These are phyloP conservation scores for Catonia carolina DNA, from an alignment of 2,888 invertebrate genomes.

Conservation along the genomic window DNA sequence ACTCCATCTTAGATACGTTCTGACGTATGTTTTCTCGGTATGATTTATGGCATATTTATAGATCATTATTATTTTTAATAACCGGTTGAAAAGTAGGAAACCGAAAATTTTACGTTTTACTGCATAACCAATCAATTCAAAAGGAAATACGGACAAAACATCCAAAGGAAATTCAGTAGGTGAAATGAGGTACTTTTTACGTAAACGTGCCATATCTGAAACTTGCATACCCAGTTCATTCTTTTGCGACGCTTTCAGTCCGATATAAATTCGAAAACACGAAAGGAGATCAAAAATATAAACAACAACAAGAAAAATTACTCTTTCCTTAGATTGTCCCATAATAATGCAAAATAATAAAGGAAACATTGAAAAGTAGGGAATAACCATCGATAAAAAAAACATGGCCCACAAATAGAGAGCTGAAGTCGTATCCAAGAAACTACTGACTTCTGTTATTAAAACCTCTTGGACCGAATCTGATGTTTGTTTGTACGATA, in stretches of 20 bases:
- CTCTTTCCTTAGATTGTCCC: too few species aligned
- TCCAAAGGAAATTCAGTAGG: background rate
- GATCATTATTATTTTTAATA: background rate
- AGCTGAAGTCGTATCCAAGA: background rate
- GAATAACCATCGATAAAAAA: background rate
- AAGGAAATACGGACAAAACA: background rate
- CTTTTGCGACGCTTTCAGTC: background rate
- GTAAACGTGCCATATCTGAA: background rate
- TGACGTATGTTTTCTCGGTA: conserved; percentile 1
- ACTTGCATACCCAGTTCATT: background rate
- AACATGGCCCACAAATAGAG: background rate
- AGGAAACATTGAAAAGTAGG: background rate
- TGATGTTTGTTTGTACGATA: background rate
- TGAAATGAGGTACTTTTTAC: background rate
- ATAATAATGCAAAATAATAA: background rate
- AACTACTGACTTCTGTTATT: background rate
- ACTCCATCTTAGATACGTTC: background rate
- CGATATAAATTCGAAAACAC: background rate
- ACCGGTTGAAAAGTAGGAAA: background rate
- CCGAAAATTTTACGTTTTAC: background rate
- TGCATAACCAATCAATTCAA: background rate
- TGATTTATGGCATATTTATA: background rate
- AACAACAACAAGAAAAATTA: background rate
- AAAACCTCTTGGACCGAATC: background rate
- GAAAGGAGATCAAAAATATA: background rate